A percentile compares a stretch with the other conserved stretches of the same genome.
Evolutionary conservation across 2,797 vertebrate species (phyloP).

Genomic region (Gallirallus australis): DNA sequence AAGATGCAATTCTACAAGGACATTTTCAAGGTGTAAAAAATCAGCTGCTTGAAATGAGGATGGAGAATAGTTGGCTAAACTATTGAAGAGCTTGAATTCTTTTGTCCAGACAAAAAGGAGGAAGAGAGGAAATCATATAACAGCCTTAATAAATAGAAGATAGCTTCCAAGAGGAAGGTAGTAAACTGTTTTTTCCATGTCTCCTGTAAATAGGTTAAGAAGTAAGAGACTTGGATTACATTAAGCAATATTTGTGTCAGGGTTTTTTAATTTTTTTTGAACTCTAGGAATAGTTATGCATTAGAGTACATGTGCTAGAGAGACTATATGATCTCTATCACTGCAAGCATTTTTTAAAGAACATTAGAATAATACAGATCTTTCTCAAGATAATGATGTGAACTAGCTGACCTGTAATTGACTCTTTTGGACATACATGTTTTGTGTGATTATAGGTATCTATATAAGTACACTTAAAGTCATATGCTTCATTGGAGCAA

Average conservation of each 20-base stretch:
- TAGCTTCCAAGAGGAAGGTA: not conserved
- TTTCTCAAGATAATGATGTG: not conserved
- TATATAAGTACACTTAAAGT: not conserved
- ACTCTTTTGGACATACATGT: not conserved
- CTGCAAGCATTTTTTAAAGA: not conserved
- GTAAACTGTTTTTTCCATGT: not conserved
- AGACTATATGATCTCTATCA: not conserved
- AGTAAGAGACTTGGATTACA: not conserved
- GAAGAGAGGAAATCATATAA: not conserved
- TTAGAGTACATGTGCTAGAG: not conserved
- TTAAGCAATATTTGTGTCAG: not conserved
- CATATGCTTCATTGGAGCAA: not conserved
- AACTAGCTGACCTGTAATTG: not conserved
- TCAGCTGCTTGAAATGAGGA: not conserved
- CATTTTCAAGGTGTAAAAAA: conserved; percentile 3
- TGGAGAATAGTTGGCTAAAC: not conserved
- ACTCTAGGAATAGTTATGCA: not conserved
- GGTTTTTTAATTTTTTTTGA: not conserved
- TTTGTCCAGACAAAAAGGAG: not conserved
- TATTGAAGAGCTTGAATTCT: not conserved
- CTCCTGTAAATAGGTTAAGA: not conserved
- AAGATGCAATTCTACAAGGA: not conserved
- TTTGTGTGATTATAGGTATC: not conserved
- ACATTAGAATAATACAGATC: not conserved
- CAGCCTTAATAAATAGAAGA: not conserved